Evolutionary conservation across 2,888 invertebrate species (phyloP).

Genomic region (Cosmia trapezina): DNA sequence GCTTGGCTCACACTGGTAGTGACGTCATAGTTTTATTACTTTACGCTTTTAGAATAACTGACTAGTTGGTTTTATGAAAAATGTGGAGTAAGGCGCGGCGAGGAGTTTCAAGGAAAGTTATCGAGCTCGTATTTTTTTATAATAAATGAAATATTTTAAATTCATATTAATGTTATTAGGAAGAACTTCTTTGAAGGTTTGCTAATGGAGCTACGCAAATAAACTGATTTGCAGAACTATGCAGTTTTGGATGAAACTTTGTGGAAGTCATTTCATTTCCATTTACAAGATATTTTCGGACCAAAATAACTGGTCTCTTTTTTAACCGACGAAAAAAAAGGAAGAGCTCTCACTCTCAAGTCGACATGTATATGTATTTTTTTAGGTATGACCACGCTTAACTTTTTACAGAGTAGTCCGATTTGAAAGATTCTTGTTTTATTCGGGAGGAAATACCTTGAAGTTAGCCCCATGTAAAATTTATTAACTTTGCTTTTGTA

Average conservation of each 20-base stretch:
- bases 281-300: neutral
- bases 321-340: too few relatives aligned
- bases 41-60: constrained; percentile 32
- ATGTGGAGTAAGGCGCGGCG: neutral
- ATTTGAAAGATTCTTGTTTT: too few relatives aligned
- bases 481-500: too few relatives aligned
- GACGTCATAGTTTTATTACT: constrained; percentile 45
- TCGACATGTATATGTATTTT: too few relatives aligned
- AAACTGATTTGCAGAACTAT: neutral
- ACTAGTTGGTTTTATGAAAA: constrained; percentile 17
- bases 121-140: neutral
- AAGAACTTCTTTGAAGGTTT: neutral
- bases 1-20: constrained; percentile 23
- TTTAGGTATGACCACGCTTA: too few relatives aligned
- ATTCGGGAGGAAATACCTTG: too few relatives aligned
- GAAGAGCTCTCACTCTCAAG: too few relatives aligned
- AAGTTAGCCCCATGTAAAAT: too few relatives aligned
- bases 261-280: neutral
- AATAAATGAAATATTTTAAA: too few relatives aligned
- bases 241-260: neutral
- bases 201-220: neutral
- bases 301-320: neutral
- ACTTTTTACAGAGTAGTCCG: too few relatives aligned
- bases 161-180: too few relatives aligned
- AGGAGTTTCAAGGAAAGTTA: constrained; percentile 22